Conservation (phyloP, 2,113 vertebrate species). For the Gallinago undulata region DNA sequence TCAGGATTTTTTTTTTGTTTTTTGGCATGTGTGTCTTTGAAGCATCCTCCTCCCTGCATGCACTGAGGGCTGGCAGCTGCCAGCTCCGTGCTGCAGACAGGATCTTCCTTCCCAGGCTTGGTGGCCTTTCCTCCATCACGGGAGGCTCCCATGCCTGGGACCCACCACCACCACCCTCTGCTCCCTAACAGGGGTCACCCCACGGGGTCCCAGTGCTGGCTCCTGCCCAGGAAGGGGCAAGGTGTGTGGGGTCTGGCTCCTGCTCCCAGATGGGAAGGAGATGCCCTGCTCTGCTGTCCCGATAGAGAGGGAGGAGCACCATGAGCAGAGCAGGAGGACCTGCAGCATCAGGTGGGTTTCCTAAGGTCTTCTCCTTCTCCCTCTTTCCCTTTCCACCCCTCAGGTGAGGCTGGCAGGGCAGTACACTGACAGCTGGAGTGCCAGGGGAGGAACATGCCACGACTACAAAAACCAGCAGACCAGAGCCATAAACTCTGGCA, state of each 20-base stretch:
- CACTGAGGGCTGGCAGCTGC: neutral
- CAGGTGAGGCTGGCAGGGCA: neutral
- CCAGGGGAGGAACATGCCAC: neutral
- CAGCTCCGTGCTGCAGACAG: neutral
- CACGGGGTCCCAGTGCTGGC: no score
- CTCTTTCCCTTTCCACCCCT: neutral
- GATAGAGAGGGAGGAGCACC: neutral
- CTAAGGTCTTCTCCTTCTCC: neutral
- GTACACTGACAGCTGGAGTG: neutral
- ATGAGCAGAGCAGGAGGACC: neutral
- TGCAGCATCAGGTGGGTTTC: rapidly evolving
- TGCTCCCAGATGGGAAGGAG: neutral
- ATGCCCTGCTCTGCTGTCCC: no score
- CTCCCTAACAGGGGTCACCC: neutral
- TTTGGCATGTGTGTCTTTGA: neutral
- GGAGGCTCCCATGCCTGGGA: rapidly evolving
- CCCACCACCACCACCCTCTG: no score
- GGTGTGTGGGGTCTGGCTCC: neutral
- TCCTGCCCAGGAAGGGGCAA: neutral
- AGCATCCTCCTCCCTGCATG: no score
- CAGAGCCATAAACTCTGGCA: rapidly evolving
- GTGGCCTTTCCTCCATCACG: neutral
- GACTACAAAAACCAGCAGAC: rapidly evolving
- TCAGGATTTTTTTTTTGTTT: neutral
- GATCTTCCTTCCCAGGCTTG: neutral